Percentiles rank a stretch among this genome's conserved stretches.
Evolutionary conservation across 92 coral and sea anemone species (phyloP).

Genomic region (Chrysogorgia sp.): DNA sequence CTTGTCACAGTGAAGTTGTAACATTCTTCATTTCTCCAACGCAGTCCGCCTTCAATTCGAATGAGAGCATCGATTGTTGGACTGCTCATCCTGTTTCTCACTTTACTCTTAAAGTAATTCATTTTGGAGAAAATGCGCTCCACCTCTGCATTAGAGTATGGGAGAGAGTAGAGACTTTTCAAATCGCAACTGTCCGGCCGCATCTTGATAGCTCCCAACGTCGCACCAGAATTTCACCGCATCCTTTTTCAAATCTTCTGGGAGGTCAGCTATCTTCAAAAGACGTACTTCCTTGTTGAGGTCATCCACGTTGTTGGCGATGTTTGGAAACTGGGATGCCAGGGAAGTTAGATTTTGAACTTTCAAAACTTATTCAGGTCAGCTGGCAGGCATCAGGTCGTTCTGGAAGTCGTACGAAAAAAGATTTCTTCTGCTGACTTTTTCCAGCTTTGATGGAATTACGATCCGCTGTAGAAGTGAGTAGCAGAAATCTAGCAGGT

Average conservation of each 20-base stretch:
- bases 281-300: constrained; percentile 31
- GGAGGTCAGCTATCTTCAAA: constrained; percentile 6
- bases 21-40: too few species aligned
- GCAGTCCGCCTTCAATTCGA: too few species aligned
- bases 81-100: too few species aligned
- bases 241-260: not conserved
- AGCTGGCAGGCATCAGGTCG: constrained; percentile 10
- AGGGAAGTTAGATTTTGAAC: not conserved
- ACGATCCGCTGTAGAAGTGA: constrained; percentile 20
- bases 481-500: constrained; percentile 5
- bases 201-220: not conserved
- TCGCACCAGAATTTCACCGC: not conserved
- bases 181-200: not conserved
- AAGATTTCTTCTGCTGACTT: not conserved
- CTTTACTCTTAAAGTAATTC: too few species aligned
- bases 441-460: too few species aligned
- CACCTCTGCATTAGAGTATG: too few species aligned
- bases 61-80: too few species aligned
- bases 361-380: not conserved
- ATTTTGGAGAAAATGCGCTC: too few species aligned
- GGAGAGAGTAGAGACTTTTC: not conserved
- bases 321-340: constrained; percentile 14
- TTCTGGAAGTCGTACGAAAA: constrained; percentile 21
- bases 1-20: too few species aligned
- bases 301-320: not conserved